Percentiles rank a stretch among this genome's conserved stretches.
Conservation (phyloP, 1,140 invertebrate genomes). For the Temnothorax curvispinosus region DNA sequence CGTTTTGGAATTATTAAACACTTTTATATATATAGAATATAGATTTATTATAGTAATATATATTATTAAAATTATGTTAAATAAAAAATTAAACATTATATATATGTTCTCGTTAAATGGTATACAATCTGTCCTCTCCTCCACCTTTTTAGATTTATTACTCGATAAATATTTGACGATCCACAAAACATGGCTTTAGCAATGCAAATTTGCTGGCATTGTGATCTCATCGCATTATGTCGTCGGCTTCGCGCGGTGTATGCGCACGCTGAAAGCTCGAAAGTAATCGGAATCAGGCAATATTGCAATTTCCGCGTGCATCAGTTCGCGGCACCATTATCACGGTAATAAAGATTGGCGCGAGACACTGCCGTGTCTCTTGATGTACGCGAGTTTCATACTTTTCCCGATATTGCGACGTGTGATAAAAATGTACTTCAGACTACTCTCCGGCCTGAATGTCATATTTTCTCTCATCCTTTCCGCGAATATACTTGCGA, state of each 20-base stretch:
- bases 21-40: background rate
- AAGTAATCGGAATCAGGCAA: conserved; percentile 21
- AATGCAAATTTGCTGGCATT: background rate
- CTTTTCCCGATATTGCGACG: background rate
- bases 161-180: background rate
- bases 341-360: background rate
- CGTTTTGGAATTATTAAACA: no score
- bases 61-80: background rate
- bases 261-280: background rate
- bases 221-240: background rate
- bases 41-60: background rate
- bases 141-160: background rate
- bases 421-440: background rate
- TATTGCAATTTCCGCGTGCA: conserved; percentile 19
- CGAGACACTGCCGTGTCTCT: no score
- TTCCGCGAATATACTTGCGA: background rate
- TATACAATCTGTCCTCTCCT: background rate
- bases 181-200: background rate
- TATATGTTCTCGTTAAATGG: background rate
- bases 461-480: background rate
- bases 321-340: background rate
- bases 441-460: background rate
- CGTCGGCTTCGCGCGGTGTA: background rate
- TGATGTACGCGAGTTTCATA: conserved; percentile 9
- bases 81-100: background rate